These are phyloP conservation scores for Diceros bicornis DNA, from an alignment of 2,797 vertebrate species.

Conservation along the genomic window DNA sequence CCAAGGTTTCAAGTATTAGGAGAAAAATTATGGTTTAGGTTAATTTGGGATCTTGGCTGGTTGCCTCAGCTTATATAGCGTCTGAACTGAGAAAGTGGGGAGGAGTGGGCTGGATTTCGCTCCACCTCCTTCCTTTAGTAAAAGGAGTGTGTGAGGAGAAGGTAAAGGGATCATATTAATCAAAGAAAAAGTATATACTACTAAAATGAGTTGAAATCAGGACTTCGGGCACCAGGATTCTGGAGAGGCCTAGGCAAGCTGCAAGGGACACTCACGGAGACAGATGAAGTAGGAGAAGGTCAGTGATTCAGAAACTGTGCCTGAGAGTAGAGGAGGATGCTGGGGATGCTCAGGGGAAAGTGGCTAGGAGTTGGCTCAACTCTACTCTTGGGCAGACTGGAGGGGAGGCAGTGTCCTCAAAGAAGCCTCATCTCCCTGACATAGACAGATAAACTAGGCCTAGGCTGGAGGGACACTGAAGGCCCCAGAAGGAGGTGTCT, in stretches of 20 bases:
- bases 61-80: background rate
- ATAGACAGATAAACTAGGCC: background rate
- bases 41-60: conserved; percentile 64
- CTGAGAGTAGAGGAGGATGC: background rate
- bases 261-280: background rate
- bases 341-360: background rate
- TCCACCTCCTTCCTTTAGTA: background rate
- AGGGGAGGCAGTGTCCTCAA: background rate
- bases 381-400: background rate
- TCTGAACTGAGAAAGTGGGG: conserved; percentile 11
- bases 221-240: background rate
- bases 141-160: background rate
- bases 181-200: background rate
- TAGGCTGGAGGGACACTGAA: background rate
- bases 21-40: conserved; percentile 64
- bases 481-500: background rate
- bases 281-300: too few species aligned
- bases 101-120: background rate
- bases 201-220: background rate
- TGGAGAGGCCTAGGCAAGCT: background rate
- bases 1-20: conserved; percentile 43
- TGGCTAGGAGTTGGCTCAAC: background rate
- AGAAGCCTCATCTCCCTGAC: background rate
- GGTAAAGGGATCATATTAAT: background rate
- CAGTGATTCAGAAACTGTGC: background rate